These are phyloP conservation scores for Bubo bubo DNA, from an alignment of 2,113 vertebrate genomes.

Conservation along the genomic window DNA sequence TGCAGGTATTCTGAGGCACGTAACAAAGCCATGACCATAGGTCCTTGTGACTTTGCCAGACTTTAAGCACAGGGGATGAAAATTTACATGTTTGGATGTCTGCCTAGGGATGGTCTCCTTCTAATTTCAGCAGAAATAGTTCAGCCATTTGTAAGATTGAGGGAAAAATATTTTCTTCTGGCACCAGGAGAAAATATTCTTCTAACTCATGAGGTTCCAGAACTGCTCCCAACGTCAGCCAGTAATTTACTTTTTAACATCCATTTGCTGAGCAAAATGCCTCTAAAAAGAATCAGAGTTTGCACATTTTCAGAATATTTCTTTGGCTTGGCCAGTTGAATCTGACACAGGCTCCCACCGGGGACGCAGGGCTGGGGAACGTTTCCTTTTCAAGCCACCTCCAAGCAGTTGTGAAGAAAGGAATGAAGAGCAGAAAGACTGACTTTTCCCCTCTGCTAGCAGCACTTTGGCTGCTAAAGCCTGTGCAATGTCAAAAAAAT, in stretches of 20 bases:
- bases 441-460: neutral
- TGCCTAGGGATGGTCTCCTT: neutral
- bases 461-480: neutral
- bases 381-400: neutral
- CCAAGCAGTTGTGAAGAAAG: neutral
- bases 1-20: neutral
- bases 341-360: fast-evolving
- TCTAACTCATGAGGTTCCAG: neutral
- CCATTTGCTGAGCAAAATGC: neutral
- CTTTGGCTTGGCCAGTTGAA: neutral
- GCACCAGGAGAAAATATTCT: neutral
- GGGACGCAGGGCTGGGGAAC: neutral
- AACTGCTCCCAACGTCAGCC: neutral
- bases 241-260: neutral
- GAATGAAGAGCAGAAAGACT: neutral
- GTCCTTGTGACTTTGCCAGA: neutral
- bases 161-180: neutral
- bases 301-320: constrained; percentile 24
- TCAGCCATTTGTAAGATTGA: neutral
- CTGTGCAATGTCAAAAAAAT: neutral
- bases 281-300: neutral
- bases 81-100: neutral
- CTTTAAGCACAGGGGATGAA: neutral
- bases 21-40: neutral
- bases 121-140: neutral